phyloP scores from a whole-genome alignment of 2,888 invertebrate species.

The Pharmacophagus antenor region DNA sequence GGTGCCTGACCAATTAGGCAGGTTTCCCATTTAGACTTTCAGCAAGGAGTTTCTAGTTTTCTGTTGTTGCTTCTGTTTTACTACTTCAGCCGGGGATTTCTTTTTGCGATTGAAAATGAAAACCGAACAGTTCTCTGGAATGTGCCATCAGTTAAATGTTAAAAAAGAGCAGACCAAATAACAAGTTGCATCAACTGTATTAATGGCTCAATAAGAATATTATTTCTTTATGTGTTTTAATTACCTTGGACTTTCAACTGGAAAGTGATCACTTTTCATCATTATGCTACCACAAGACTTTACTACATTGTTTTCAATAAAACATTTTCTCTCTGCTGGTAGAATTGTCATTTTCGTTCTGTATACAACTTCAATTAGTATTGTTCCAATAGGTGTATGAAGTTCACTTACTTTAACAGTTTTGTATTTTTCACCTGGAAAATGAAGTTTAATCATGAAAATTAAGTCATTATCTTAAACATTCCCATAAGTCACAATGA shows the following conservation, averaged over 20 bases:
- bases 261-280: slow-evolving; percentile 95
- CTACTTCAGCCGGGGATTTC: no score
- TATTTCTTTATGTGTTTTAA: background rate
- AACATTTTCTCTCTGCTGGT: slow-evolving; percentile 86
- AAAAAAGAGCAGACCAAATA: background rate
- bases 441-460: slow-evolving; percentile 31
- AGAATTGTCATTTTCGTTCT: slow-evolving; percentile 95
- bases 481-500: background rate
- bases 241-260: slow-evolving; percentile 81
- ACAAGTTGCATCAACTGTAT: background rate
- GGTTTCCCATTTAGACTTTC: no score
- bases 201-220: background rate
- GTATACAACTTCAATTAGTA: slow-evolving; percentile 91
- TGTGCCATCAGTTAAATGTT: no score
- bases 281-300: slow-evolving; percentile 81
- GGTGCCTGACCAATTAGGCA: no score
- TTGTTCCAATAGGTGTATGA: slow-evolving; percentile 91
- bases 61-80: no score
- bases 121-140: no score
- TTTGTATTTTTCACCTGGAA: slow-evolving; percentile 88
- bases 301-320: slow-evolving; percentile 55
- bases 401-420: slow-evolving; percentile 91
- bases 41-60: no score
- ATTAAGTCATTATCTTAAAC: background rate
- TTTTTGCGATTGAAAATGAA: no score